Conservation (phyloP, 2,113 vertebrate species). For the Mobula birostris region DNA sequence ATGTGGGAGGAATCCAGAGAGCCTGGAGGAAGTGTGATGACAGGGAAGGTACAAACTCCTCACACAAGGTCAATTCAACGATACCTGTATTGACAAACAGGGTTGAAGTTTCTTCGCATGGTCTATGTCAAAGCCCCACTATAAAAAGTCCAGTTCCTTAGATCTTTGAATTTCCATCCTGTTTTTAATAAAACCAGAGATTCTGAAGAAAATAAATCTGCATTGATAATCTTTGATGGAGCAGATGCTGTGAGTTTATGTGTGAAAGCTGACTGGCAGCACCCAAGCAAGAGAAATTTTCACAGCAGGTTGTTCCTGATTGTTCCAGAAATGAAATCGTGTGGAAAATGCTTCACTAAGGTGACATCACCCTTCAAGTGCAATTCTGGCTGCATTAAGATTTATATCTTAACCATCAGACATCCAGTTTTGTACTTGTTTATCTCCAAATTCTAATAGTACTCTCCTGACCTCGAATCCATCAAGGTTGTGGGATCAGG, state of each 20-base stretch:
- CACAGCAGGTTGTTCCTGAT: slow-evolving; percentile 14
- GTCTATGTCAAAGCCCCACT: neutral
- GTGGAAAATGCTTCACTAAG: slow-evolving; percentile 14
- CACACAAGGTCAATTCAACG: neutral
- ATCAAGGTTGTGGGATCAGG: no score
- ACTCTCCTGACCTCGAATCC: no score
- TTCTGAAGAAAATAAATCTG: slow-evolving; percentile 27
- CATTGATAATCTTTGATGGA: neutral
- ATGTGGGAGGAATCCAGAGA: no score
- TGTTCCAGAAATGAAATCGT: slow-evolving; percentile 20
- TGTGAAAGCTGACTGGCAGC: slow-evolving; percentile 24
- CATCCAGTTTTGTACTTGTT: neutral
- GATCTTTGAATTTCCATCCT: neutral
- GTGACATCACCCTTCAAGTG: neutral
- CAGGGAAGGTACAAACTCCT: no score
- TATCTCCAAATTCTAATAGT: neutral
- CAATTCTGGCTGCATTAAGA: neutral
- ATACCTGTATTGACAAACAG: neutral
- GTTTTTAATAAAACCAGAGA: neutral
- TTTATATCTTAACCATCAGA: neutral
- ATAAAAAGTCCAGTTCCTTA: neutral
- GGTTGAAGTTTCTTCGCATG: neutral
- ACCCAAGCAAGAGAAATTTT: slow-evolving; percentile 7
- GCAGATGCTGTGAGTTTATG: neutral
- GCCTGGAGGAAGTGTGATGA: no score